phyloP scores from a whole-genome alignment of 2,797 vertebrate genomes.

The Austrolebias charrua region DNA sequence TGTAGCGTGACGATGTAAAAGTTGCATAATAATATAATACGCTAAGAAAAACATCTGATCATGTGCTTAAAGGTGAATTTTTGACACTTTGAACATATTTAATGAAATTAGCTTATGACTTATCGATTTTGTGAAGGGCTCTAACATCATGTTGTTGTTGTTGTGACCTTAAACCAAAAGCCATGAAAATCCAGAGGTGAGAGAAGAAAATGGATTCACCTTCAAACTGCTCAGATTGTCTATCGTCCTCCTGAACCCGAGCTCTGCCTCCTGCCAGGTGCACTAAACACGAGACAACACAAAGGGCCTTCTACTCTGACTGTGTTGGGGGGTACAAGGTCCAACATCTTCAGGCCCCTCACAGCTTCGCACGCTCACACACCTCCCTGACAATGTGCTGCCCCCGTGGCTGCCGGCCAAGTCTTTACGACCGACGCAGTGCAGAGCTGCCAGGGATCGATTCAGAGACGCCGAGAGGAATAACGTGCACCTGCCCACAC shows the following conservation, averaged over 20 bases:
- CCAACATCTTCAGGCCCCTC: conserved; percentile 16
- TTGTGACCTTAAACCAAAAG: too few species aligned
- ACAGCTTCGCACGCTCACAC: conserved; percentile 4
- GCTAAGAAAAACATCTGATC: too few species aligned
- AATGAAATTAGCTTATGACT: too few species aligned
- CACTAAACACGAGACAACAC: conserved; percentile 66
- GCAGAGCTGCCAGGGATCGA: conserved; percentile 39
- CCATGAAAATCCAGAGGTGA: too few species aligned
- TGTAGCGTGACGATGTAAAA: too few species aligned
- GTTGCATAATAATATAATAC: too few species aligned
- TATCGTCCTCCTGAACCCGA: conserved; percentile 28
- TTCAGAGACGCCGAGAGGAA: conserved; percentile 35
- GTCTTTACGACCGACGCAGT: conserved; percentile 43
- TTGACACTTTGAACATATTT: too few species aligned
- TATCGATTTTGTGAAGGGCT: too few species aligned
- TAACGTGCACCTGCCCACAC: conserved; percentile 44
- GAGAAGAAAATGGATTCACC: too few species aligned
- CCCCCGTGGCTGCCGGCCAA: conserved; percentile 60
- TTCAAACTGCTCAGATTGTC: conserved; percentile 5
- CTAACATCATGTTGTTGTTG: too few species aligned
- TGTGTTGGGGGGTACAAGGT: conserved; percentile 9
- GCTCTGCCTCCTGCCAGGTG: conserved; percentile 57
- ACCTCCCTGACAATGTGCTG: conserved; percentile 59
- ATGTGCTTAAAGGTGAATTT: too few species aligned
- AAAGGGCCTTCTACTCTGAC: conserved; percentile 65